Evolutionary conservation across 2,797 vertebrate genomes (phyloP).

Genomic region (Geotrypetes seraphini): DNA sequence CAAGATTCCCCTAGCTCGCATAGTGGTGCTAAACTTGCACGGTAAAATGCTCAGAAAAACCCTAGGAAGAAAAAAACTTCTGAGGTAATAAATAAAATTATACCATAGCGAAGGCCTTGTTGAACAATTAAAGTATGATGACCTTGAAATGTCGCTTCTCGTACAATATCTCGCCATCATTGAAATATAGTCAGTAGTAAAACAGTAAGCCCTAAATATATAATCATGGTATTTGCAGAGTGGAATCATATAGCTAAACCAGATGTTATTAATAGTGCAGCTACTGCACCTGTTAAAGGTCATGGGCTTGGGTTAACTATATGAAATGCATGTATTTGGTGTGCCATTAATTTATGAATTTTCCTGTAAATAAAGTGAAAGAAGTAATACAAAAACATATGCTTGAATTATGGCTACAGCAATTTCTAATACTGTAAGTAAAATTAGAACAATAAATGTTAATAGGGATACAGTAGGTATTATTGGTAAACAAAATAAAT

Average conservation of each 20-base stretch:
- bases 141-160: background rate
- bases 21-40: background rate
- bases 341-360: background rate
- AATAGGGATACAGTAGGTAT: no score
- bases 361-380: background rate
- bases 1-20: conserved; percentile 18
- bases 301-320: conserved; percentile 1
- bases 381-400: conserved; percentile 8
- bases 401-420: conserved; percentile 26
- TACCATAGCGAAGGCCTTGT: conserved; percentile 19
- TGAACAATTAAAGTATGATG: background rate
- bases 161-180: background rate
- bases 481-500: no score
- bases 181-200: accelerated
- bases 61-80: conserved; percentile 40
- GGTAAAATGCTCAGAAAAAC: conserved; percentile 33
- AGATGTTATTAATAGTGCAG: accelerated
- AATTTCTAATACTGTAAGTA: background rate
- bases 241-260: background rate
- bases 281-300: accelerated
- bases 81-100: conserved; percentile 18
- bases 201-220: accelerated
- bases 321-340: background rate
- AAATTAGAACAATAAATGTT: no score
- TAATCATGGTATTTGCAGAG: accelerated